Base-by-base conservation (phyloP, 2,888 invertebrate genomes). In the Callinectes sapidus region DNA sequence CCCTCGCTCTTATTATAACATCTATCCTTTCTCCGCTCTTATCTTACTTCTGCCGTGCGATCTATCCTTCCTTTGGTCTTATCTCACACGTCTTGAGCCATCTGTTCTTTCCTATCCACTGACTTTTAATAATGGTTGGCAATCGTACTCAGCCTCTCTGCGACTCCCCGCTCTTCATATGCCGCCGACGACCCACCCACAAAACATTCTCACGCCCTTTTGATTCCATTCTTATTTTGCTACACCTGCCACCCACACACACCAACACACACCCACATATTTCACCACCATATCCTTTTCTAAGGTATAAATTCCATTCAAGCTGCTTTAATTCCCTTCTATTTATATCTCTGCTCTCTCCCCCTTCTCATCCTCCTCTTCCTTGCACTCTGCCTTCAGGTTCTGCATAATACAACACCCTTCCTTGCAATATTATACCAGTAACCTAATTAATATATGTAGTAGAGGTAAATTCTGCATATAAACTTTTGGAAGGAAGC, bases 61-160 rank as follows among this genome's bases (percentile, higher is more conserved):
- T 71, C 13, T 71, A 71, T 71, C 28, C 71, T 23, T 61, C 18
- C 61, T 18, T 61, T 61, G 18, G 61, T 48, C 61, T 71, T 71
- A 71, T 28, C 71, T 71, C 28, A 10, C 28, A 28, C 71, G 28
- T 71, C 71, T 28, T n/a, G 28, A n/a, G 71, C 71, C 71, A 71
- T 71, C 71, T 71, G 71, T 71, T 71, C 71, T 28, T 71, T 71
- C 71, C 28, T 71, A 71, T 28, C 71, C 28, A 71, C 71, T 71
- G 71, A 28, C 71, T 71, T 28, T 71, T 71, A 71, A 71, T 71
- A 71, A 71, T 28, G 71, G n/a, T 28, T 28, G 10, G 71, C 71
- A 71, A 71, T 71, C 71, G 28, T 71, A 71, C 71, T 71, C 71
- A 71, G 28, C 28, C 71, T 28, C 71, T n/a, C 71, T 71, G 28